Evolutionary conservation across 35 echinoderm and acorn worm genomes (phyloP), one percentile per base, ranked within the genome.

Genomic region (Apostichopus parvimensis): DNA sequence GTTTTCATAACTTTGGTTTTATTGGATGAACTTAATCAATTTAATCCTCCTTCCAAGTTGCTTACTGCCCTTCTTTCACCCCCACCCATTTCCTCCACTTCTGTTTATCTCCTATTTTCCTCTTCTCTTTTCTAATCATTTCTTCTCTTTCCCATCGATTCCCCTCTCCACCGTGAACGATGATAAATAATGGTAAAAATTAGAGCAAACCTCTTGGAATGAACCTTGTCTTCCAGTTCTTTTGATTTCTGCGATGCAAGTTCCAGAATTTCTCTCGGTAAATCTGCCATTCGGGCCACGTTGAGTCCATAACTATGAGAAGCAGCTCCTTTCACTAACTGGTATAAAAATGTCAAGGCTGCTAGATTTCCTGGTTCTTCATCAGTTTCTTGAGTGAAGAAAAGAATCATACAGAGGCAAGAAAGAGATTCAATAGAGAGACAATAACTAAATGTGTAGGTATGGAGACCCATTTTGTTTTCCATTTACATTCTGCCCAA

Each of bases 251-350:
- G 73, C 3, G 91, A 77, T 79, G 95, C 97, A 45, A 89, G 56
- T 56, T 93, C 34, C 56, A 99, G 76, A 61, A 99, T 93, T 15
- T 60, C 64, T 3, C 66, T 26, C 2, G 95, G 95, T 54, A 99
- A 92, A 18, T 93, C 92, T 15, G 97, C 97, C 26, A 99, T 90
- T 85, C 93, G 93, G 18, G 97, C 97, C 22, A 99, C 97, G 59
- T 99, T 99, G 14, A 99, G 88, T 8, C 97, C 97, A 53, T 99
- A 99, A 60, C 97, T 99, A 52, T 85, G 92, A 79, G 93, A 87
- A 45, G 97, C 97, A 24, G 92, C 89, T 58, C 95, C 97, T 54
- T 78, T 59, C 8, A 96, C 95, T 58, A 99, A 88, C 80, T 99
- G 93, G 79, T 99, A 99, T 56, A 99, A 79, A 60, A 99, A 99